Conservation (phyloP, 2,797 vertebrate genomes). For the Hephaestus fuliginosus region DNA sequence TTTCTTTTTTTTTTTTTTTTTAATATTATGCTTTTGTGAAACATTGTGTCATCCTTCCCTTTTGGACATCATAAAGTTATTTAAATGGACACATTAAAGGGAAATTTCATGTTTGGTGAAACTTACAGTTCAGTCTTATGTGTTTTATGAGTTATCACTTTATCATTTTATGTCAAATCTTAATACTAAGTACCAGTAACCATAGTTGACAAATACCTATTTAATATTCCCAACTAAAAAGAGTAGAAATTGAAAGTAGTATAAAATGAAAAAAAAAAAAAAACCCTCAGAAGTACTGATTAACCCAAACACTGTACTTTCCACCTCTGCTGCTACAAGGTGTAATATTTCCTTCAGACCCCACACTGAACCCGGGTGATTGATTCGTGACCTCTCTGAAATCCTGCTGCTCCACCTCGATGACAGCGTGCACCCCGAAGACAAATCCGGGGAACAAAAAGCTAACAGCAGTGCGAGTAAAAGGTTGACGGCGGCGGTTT, state of each 20-base stretch:
- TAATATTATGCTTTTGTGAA: neutral
- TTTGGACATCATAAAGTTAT: neutral
- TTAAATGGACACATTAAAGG: neutral
- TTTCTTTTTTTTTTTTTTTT: too few species aligned
- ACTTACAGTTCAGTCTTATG: too few species aligned
- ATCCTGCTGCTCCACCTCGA: constrained; percentile 1
- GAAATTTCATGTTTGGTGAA: too few species aligned
- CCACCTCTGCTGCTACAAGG: neutral
- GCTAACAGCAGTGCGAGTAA: constrained; percentile 10
- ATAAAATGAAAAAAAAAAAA: neutral
- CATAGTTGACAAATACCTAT: neutral
- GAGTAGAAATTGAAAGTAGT: neutral
- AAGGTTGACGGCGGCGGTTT: constrained; percentile 24
- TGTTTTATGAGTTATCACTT: too few species aligned
- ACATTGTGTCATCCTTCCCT: neutral
- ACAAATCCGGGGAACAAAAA: constrained; percentile 30
- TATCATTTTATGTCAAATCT: too few species aligned
- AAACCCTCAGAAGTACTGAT: neutral
- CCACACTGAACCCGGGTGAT: neutral
- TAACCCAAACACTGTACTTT: neutral
- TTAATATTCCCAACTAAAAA: neutral
- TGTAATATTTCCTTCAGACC: neutral
- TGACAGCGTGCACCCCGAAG: neutral
- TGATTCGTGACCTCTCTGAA: constrained; percentile 17
- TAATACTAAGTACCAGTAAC: neutral